A percentile compares a stretch with the other conserved stretches of the same genome.
These are phyloP conservation scores for Prunella fulvescens DNA, from an alignment of 2,113 vertebrate genomes.

Conservation along the genomic window DNA sequence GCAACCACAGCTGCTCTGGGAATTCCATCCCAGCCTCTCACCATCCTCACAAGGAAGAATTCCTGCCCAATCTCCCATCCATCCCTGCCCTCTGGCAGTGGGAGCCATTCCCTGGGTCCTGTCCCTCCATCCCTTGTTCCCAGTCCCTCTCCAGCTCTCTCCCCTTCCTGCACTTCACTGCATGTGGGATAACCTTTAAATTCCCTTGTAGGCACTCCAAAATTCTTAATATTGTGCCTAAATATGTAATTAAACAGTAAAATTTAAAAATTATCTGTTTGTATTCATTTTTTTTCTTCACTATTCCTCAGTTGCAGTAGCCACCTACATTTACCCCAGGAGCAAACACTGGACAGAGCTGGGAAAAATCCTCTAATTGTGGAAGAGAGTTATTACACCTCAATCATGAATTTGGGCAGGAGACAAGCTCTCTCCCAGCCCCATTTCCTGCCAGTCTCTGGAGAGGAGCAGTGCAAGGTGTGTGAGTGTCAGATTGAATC, in stretches of 20 bases:
- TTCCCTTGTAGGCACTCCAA: background rate
- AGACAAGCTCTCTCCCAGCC: background rate
- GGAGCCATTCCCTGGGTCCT: background rate
- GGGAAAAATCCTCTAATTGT: background rate
- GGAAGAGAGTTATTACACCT: background rate
- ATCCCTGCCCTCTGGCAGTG: accelerated
- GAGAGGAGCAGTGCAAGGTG: background rate
- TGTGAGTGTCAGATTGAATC: background rate
- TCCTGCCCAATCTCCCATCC: accelerated
- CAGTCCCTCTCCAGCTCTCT: background rate
- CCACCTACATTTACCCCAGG: background rate
- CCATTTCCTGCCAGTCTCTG: background rate
- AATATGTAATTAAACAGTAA: background rate
- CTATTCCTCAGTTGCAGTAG: background rate
- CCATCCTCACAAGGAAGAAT: accelerated
- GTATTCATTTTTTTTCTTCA: background rate
- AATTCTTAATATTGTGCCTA: background rate
- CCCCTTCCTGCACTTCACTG: background rate
- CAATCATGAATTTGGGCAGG: background rate
- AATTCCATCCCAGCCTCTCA: background rate
- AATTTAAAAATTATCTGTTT: background rate
- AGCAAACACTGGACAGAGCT: background rate
- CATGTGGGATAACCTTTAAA: background rate
- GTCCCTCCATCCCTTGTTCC: background rate
- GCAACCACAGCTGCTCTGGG: background rate